phyloP scores from a whole-genome alignment of 2,113 vertebrate genomes.

The Nasalis larvatus region DNA sequence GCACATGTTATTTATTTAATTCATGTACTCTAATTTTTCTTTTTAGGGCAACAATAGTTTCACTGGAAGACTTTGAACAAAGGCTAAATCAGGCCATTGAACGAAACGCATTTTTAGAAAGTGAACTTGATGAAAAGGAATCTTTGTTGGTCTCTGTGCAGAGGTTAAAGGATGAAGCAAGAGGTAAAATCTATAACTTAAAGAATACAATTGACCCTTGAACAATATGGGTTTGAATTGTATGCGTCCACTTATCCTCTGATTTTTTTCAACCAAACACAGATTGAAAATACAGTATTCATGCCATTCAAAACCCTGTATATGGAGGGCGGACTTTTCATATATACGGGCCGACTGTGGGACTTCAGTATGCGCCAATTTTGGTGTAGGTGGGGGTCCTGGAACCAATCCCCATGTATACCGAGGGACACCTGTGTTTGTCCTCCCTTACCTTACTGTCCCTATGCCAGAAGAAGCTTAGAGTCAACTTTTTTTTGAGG shows the following conservation, averaged over 20 bases:
- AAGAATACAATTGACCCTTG: background rate
- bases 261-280: background rate
- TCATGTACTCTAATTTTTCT: slow-evolving; percentile 44
- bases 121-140: slow-evolving; percentile 98
- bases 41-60: slow-evolving; percentile 97
- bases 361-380: background rate
- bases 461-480: background rate
- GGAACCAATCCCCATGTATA: background rate
- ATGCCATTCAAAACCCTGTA: background rate
- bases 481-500: background rate
- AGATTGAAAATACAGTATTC: background rate
- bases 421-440: background rate
- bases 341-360: background rate
- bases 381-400: background rate
- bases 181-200: slow-evolving; percentile 87
- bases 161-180: slow-evolving; percentile 97
- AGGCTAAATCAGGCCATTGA: slow-evolving; percentile 99
- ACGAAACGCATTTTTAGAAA: slow-evolving; percentile 98
- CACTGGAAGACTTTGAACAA: slow-evolving; percentile 98
- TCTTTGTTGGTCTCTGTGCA: slow-evolving; percentile 97
- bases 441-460: background rate
- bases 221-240: background rate
- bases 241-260: background rate
- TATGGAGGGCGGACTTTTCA: background rate
- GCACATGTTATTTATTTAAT: slow-evolving; percentile 30